phyloP scores from a whole-genome alignment of 1,140 invertebrate genomes.

The Vollenhovia emeryi region DNA sequence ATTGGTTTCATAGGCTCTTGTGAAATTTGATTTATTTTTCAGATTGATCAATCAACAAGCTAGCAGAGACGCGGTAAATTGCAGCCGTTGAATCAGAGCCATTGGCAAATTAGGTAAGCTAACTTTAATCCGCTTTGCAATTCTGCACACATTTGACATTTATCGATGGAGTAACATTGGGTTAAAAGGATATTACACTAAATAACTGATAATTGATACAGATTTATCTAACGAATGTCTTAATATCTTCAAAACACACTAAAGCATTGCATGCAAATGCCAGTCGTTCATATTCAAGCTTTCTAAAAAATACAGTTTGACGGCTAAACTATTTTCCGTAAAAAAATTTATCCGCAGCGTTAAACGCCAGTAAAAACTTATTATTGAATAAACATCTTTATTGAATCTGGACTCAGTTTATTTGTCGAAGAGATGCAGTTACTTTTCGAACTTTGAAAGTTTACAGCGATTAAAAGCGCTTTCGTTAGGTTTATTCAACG shows the following conservation, averaged over 20 bases:
- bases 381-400: background rate
- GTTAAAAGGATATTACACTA: constrained; percentile 23
- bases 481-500: constrained; percentile 20
- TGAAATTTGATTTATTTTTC: constrained; percentile 15
- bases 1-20: background rate
- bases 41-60: constrained; percentile 21
- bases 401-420: background rate
- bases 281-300: background rate
- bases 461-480: constrained; percentile 31
- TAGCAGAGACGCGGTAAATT: constrained; percentile 3
- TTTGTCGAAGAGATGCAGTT: background rate
- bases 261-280: background rate
- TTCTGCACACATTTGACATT: constrained; percentile 27
- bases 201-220: background rate
- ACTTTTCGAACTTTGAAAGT: background rate
- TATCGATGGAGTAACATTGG: background rate
- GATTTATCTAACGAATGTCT: background rate
- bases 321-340: background rate
- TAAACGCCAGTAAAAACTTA: background rate
- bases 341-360: background rate
- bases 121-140: constrained; percentile 26
- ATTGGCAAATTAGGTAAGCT: constrained; percentile 35
- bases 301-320: background rate
- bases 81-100: constrained; percentile 8
- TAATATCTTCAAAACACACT: background rate